Percentiles rank a stretch among this genome's conserved stretches.
Conservation (phyloP, 2,797 vertebrate genomes). For the Champsocephalus gunnari region DNA sequence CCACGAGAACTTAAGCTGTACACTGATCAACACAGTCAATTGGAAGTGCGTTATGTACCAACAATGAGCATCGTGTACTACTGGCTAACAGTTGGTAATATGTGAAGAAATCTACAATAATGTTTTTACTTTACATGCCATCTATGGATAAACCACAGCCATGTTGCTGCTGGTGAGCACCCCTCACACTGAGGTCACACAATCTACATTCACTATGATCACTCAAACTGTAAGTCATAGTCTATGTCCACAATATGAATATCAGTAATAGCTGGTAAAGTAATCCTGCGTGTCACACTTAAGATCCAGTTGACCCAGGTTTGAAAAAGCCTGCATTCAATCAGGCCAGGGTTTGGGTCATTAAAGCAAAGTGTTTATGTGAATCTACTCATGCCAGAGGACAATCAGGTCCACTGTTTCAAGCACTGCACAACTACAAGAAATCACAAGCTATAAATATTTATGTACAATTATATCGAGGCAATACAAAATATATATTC, state of each 20-base stretch:
- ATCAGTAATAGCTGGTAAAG: conserved; percentile 36
- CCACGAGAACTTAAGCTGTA: conserved; percentile 62
- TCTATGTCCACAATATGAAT: conserved; percentile 29
- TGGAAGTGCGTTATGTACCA: conserved; percentile 62
- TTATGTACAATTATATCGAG: conserved; percentile 78
- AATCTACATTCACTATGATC: conserved; percentile 22
- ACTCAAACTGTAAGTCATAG: conserved; percentile 16
- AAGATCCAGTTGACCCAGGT: conserved; percentile 26
- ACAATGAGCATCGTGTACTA: conserved; percentile 53
- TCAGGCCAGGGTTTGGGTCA: conserved; percentile 35
- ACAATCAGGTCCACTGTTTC: conserved; percentile 55
- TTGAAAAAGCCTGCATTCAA: conserved; percentile 30
- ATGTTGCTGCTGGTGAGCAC: conserved; percentile 21
- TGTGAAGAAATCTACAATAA: conserved; percentile 31
- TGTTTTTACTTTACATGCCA: conserved; percentile 26
- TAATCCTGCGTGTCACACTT: conserved; percentile 41
- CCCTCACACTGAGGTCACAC: conserved; percentile 41
- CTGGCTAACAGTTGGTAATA: conserved; percentile 44
- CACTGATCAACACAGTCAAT: conserved; percentile 56
- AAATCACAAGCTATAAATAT: conserved; percentile 77
- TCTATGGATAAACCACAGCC: conserved; percentile 32
- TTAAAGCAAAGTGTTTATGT: conserved; percentile 52
- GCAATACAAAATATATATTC: conserved; percentile 82
- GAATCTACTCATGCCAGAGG: conserved; percentile 48
- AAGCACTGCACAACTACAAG: conserved; percentile 65